Percentiles rank a stretch among this genome's conserved stretches.
These are phyloP conservation scores for Gymnosoma rotundatum DNA, from an alignment of 2,888 invertebrate species.

Conservation along the genomic window DNA sequence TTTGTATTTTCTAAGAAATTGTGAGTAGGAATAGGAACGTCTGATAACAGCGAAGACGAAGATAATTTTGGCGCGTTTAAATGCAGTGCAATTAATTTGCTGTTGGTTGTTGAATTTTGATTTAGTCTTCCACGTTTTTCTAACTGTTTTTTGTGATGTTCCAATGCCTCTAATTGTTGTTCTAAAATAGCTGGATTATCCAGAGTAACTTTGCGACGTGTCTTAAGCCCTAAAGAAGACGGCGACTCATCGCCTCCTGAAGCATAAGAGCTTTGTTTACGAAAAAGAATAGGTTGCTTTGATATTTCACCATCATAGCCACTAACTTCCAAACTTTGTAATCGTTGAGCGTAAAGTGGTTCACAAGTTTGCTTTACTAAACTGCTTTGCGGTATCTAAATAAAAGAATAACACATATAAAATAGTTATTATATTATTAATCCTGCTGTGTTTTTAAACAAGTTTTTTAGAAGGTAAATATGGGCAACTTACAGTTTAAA, in stretches of 20 bases:
- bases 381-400: conserved; percentile 89
- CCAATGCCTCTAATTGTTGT: conserved; percentile 81
- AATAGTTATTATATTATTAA: too few species aligned
- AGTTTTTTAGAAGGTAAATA: too few species aligned
- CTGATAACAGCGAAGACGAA: conserved; percentile 72
- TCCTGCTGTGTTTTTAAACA: too few species aligned
- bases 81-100: conserved; percentile 27
- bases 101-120: conserved; percentile 23
- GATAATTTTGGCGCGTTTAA: conserved; percentile 73
- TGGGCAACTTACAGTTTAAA: too few species aligned
- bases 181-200: conserved; percentile 81
- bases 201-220: conserved; percentile 75
- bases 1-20: conserved; percentile 37
- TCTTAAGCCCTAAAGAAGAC: conserved; percentile 10
- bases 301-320: conserved; percentile 34
- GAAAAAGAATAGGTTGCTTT: conserved; percentile 70
- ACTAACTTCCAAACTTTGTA: conserved; percentile 82
- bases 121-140: conserved; percentile 78
- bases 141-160: conserved; percentile 82
- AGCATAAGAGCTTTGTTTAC: conserved; percentile 73
- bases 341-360: conserved; percentile 89
- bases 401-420: background rate
- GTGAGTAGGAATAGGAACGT: conserved; percentile 42
- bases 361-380: conserved; percentile 87
- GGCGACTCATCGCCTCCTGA: conserved; percentile 24